A percentile compares a stretch with the other conserved stretches of the same genome.
Evolutionary conservation across 1,140 invertebrate species (phyloP).

Genomic region (Drosophila watanabei): DNA sequence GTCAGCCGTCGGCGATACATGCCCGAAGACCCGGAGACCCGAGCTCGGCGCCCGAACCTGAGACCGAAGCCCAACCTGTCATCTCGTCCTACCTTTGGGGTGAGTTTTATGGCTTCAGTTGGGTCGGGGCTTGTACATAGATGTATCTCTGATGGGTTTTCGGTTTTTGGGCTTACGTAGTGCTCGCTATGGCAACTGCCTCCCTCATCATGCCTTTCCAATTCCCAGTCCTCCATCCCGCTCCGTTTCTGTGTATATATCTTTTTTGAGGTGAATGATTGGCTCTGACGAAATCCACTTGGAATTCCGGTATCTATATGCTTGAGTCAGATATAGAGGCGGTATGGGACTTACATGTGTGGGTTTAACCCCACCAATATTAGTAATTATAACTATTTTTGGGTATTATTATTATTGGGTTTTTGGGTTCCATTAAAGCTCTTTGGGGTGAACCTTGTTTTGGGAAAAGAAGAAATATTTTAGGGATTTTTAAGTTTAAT

Average conservation of each 20-base stretch:
- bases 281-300: constrained; percentile 42
- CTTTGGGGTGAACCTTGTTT: constrained; percentile 17
- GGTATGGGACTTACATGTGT: constrained; percentile 3
- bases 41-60: constrained; percentile 6
- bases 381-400: constrained; percentile 47
- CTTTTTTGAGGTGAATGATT: constrained; percentile 27
- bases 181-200: constrained; percentile 34
- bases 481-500: neutral
- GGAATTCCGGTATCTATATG: constrained; percentile 50
- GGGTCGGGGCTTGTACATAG: constrained; percentile 39
- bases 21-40: constrained; percentile 33
- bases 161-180: constrained; percentile 53
- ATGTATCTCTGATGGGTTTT: constrained; percentile 50
- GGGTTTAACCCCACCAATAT: constrained; percentile 1
- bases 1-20: constrained; percentile 37
- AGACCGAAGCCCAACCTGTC: constrained; percentile 40
- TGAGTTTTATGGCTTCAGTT: constrained; percentile 56
- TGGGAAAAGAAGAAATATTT: neutral
- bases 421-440: constrained; percentile 14
- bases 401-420: constrained; percentile 39
- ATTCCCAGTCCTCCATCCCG: constrained; percentile 4
- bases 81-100: constrained; percentile 74
- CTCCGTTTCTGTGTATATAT: constrained; percentile 4
- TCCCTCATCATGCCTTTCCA: neutral
- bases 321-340: constrained; percentile 41